phyloP scores from a whole-genome alignment of 2,113 vertebrate species.

The Zapornia atra region DNA sequence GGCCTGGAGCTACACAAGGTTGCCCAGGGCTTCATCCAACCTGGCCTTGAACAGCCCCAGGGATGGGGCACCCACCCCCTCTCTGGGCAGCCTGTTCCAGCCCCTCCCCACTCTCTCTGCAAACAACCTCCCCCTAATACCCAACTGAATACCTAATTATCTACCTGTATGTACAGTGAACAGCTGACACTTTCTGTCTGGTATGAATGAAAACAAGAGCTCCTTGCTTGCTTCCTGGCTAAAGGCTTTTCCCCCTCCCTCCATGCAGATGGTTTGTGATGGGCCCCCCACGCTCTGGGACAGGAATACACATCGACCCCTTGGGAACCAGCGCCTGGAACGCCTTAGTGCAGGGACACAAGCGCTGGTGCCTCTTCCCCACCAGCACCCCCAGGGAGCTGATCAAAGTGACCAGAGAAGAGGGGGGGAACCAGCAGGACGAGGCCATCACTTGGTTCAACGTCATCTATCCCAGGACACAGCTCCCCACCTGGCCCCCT shows the following conservation, averaged over 20 bases:
- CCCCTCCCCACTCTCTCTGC: no score
- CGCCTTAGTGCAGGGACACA: constrained; percentile 95
- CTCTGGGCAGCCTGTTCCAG: no score
- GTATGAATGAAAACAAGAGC: background rate
- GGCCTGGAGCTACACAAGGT: no score
- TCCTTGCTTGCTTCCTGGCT: background rate
- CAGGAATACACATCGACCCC: constrained; percentile 97
- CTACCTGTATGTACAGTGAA: background rate
- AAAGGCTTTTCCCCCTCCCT: background rate
- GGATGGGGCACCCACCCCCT: no score
- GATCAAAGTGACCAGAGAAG: constrained; percentile 95
- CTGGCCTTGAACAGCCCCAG: no score
- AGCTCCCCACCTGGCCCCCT: constrained; percentile 89
- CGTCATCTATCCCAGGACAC: constrained; percentile 90
- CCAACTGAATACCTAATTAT: no score
- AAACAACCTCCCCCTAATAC: no score
- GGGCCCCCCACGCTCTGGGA: constrained; percentile 95
- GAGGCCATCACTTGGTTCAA: constrained; percentile 99
- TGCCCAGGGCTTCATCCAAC: no score
- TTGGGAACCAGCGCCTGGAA: constrained; percentile 98
- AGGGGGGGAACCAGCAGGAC: constrained; percentile 98
- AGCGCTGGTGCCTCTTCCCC: constrained; percentile 97
- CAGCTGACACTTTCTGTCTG: background rate
- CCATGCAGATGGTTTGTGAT: constrained; percentile 94
- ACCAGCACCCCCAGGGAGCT: constrained; percentile 95